A percentile compares a stretch with the other conserved stretches of the same genome.
Conservation (phyloP, 1,140 invertebrate species). For the Forficula auricularia region DNA sequence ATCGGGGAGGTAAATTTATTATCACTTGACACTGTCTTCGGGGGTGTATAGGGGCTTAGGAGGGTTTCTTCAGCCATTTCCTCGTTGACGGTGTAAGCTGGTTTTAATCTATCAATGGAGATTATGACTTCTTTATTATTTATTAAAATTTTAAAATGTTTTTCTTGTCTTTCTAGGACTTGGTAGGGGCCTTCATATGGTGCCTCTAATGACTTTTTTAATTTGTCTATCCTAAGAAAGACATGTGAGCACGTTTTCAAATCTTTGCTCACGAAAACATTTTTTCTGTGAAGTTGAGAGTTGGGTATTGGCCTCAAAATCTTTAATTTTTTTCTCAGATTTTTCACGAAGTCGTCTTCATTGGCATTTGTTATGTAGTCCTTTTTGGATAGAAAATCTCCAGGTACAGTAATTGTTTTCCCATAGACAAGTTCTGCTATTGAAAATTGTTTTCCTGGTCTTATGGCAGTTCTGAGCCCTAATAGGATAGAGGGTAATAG, state of each 20-base stretch:
- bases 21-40: no score
- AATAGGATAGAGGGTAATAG: not conserved
- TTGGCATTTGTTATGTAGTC: no score
- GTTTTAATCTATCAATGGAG: conserved; percentile 14
- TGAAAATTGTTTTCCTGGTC: not conserved
- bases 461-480: not conserved
- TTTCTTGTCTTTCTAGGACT: conserved; percentile 9
- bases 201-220: conserved; percentile 1
- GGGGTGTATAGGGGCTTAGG: no score
- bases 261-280: conserved; percentile 11
- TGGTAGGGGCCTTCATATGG: conserved; percentile 13
- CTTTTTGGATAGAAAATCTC: no score
- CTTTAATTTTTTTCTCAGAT: no score
- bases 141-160: conserved; percentile 8
- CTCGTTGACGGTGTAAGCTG: conserved; percentile 10
- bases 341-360: no score
- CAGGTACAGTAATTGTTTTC: no score
- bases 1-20: no score
- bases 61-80: no score
- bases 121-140: conserved; percentile 3
- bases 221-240: conserved; percentile 12
- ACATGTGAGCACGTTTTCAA: conserved; percentile 12
- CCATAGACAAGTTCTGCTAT: conserved; percentile 5
- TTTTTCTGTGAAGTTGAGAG: no score
- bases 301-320: no score